Evolutionary conservation across 2,113 vertebrate species (phyloP), one percentile per base, ranked within the genome.

Genomic region (Hippoglossus stenolepis): DNA sequence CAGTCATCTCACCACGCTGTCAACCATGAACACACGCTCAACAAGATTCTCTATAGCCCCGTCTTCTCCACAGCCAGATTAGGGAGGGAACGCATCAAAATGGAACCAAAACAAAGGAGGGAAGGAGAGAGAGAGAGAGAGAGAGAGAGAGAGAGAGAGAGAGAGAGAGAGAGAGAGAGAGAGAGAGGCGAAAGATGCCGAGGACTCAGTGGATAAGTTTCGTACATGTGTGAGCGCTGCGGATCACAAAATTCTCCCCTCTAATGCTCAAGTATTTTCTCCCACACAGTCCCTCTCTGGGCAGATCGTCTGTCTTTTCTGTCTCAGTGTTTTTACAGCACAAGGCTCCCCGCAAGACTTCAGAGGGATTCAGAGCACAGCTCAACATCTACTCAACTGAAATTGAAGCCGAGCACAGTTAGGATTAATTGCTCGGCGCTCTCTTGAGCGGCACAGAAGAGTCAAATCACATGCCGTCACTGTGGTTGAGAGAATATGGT

Each of bases 11-110:
- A 75, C 82, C 83, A 83, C 77, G 79, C 88, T 70, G 87, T 91
- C 89, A 89, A 89, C 86, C 91, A 89, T 94, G 92, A 93, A 92
- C 83, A 82, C 87, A 83, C 70, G 87, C 90, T 87, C 83, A 86
- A 87, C 87, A 85, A 87, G 83, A 91, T 92, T 92, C 89, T 89
- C 78, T 87, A 72, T 79, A 90, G 89, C 87, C 84, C 56, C 72
- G 4, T 83, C 84, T 80, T 82, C 82, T 83, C 82, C 77, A 73
- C 85, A 63, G 81, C 85, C 85, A 89, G 91, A 93, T 94, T 91
- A 94, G 90, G 85, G 73, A 85, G 85, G 73, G 87, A 87, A 86
- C 63, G 85, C 79, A 87, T 87, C 83, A 82, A 83, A 84, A 93
- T 74, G 75, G 79, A 87, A 90, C 71, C 79, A 87, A 89, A 90